A percentile compares a stretch with the other conserved stretches of the same genome.
phyloP scores from a whole-genome alignment of 2,113 vertebrate genomes.

The Camelus bactrianus region DNA sequence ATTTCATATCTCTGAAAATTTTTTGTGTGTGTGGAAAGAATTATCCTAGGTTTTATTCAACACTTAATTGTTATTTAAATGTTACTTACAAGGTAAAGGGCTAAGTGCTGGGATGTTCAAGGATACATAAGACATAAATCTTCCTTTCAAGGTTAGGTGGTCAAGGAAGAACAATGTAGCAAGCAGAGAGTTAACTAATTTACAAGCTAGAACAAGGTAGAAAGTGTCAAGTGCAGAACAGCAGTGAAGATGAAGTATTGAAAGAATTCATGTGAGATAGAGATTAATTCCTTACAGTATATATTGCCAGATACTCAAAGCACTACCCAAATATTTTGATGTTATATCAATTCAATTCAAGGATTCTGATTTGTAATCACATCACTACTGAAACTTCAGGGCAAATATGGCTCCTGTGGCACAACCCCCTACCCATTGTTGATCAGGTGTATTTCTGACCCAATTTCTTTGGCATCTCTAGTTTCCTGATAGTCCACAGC shows the following conservation, averaged over 20 bases:
- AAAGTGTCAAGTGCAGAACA: background rate
- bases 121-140: background rate
- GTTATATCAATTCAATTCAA: background rate
- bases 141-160: background rate
- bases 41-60: background rate
- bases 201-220: background rate
- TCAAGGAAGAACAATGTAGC: background rate
- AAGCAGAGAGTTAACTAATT: background rate
- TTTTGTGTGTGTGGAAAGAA: background rate
- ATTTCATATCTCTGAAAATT: background rate
- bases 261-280: background rate
- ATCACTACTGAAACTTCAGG: background rate
- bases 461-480: background rate
- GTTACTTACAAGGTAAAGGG: background rate
- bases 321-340: constrained; percentile 49
- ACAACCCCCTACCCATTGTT: background rate
- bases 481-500: background rate
- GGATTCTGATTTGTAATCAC: constrained; percentile 5
- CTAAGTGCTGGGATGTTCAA: background rate
- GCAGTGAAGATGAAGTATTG: background rate
- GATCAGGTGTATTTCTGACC: background rate
- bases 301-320: constrained; percentile 41
- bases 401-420: background rate
- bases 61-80: background rate
- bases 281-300: background rate